phyloP scores from a whole-genome alignment of 2,888 invertebrate genomes.

The Dolichopus griseipennis region DNA sequence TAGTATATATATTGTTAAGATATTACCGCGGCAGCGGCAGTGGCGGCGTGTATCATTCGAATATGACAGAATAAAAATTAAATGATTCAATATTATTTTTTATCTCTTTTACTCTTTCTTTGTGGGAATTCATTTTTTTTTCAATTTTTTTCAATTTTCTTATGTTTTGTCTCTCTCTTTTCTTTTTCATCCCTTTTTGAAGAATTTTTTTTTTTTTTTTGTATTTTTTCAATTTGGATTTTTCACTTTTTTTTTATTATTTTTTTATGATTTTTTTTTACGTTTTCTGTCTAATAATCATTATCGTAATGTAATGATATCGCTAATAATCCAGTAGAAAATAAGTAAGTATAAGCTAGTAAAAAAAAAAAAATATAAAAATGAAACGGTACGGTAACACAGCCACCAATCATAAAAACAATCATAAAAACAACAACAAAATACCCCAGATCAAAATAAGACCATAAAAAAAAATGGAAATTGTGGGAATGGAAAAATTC shows the following conservation, averaged over 20 bases:
- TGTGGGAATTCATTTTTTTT: neutral
- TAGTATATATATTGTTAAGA: neutral
- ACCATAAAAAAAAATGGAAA: neutral
- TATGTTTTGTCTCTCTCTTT: neutral
- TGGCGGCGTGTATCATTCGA: neutral
- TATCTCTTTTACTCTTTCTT: no score
- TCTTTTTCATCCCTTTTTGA: neutral
- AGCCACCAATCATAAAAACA: constrained; percentile 1
- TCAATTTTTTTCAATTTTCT: neutral
- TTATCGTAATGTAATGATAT: constrained; percentile 6
- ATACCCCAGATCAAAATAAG: neutral
- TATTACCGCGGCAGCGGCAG: no score
- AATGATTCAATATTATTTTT: neutral
- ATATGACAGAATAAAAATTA: neutral
- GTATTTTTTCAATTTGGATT: constrained; percentile 2
- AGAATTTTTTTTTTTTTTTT: no score
- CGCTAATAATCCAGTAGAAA: neutral
- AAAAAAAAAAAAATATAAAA: no score
- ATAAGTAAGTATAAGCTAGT: neutral
- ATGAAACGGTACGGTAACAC: neutral
- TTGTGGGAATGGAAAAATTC: neutral
- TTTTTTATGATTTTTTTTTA: neutral
- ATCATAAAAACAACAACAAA: neutral
- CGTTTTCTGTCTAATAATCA: neutral
- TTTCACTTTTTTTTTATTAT: neutral